Conservation (phyloP, 2,113 vertebrate genomes). For the Piaya cayana region DNA sequence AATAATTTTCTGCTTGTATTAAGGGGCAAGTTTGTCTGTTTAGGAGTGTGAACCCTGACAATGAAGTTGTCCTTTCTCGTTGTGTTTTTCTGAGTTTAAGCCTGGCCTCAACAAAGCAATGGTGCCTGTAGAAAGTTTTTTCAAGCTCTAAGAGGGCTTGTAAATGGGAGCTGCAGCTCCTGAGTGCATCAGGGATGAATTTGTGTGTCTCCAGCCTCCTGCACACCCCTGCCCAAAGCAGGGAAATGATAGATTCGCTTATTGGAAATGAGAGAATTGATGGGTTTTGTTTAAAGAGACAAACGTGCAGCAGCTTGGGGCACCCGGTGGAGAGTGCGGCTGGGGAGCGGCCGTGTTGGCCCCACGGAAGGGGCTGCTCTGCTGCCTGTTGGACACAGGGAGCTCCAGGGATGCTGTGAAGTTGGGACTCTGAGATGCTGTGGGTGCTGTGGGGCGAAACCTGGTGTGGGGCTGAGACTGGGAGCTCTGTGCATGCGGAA, state of each 20-base stretch:
- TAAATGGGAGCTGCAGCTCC: neutral
- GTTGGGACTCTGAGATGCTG: neutral
- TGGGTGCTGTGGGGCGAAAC: neutral
- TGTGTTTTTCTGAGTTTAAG: neutral
- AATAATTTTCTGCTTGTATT: neutral
- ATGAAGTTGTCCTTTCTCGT: neutral
- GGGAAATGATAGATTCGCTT: too few species aligned
- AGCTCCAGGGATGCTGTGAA: rapidly evolving
- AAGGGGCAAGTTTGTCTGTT: neutral
- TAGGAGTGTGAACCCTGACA: neutral
- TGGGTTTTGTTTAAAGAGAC: neutral
- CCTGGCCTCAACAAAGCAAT: neutral
- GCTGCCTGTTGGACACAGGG: neutral
- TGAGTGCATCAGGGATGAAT: neutral
- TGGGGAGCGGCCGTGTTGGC: neutral
- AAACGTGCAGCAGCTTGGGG: rapidly evolving
- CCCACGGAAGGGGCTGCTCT: neutral
- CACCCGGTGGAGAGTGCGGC: neutral
- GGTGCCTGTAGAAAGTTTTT: neutral
- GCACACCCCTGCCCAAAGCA: rapidly evolving
- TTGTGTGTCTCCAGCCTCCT: neutral
- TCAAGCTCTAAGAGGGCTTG: neutral
- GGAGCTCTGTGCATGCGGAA: neutral
- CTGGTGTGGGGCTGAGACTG: neutral
- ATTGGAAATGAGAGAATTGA: rapidly evolving